These are phyloP conservation scores for Mesembrinibis cayennensis DNA, from an alignment of 2,113 vertebrate genomes.

Conservation along the genomic window DNA sequence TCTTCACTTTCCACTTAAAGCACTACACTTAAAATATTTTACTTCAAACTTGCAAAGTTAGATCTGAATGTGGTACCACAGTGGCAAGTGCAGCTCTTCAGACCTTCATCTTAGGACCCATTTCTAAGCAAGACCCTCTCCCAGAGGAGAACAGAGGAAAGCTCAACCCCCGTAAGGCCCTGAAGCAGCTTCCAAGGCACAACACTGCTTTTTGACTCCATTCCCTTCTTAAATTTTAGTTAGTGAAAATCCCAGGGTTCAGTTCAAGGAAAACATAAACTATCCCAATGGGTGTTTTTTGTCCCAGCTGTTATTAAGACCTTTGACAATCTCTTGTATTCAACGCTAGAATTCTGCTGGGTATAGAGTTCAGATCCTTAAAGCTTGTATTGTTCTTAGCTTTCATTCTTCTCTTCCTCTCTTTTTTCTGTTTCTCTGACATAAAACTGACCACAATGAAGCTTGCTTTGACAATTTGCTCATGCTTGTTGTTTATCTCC, in stretches of 20 bases:
- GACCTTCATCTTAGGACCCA: not conserved
- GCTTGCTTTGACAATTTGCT: not conserved
- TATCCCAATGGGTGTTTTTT: not conserved
- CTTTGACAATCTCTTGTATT: not conserved
- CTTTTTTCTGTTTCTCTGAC: not conserved
- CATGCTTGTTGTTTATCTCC: not conserved
- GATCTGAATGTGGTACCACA: not conserved
- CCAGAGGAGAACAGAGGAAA: not conserved
- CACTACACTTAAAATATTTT: not conserved
- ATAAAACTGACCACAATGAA: not conserved
- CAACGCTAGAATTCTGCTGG: not conserved
- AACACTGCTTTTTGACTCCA: not conserved
- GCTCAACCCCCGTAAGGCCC: not conserved
- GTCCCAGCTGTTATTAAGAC: not conserved
- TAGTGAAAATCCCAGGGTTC: not conserved
- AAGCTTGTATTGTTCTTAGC: not conserved
- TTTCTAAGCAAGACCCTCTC: not conserved
- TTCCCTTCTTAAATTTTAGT: not conserved
- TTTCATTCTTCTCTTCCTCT: not conserved
- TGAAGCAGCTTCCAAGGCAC: not conserved
- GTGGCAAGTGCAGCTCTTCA: not conserved
- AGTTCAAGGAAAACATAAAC: not conserved
- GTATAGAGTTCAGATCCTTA: not conserved
- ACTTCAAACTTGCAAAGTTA: not conserved
- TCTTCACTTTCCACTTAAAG: not conserved